These are phyloP conservation scores for Suncus etruscus DNA, from an alignment of 2,113 vertebrate genomes.

Conservation along the genomic window DNA sequence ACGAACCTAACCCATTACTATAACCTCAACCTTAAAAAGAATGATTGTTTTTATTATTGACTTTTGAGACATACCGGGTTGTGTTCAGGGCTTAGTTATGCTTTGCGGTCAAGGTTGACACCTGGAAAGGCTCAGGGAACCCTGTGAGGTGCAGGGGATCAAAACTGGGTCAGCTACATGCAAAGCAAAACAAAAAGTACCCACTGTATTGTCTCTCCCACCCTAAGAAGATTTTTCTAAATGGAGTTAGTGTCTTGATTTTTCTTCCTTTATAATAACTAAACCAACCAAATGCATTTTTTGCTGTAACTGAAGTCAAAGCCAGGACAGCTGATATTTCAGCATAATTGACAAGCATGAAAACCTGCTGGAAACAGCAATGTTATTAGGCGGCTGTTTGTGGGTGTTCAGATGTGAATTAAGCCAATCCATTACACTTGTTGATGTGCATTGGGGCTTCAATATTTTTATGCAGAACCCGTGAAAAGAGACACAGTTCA, in stretches of 20 bases:
- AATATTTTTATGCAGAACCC: slow-evolving; percentile 78
- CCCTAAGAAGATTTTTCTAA: too few species aligned
- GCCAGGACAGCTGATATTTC: slow-evolving; percentile 56
- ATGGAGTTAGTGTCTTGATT: slow-evolving; percentile 52
- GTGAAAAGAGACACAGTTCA: slow-evolving; percentile 80
- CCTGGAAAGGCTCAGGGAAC: too few species aligned
- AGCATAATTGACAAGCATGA: slow-evolving; percentile 75
- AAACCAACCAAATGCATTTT: slow-evolving; percentile 67
- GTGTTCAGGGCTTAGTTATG: too few species aligned
- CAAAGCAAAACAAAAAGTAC: too few species aligned
- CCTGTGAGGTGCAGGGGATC: too few species aligned
- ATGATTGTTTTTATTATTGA: too few species aligned
- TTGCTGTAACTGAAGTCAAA: slow-evolving; percentile 59
- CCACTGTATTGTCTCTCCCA: too few species aligned
- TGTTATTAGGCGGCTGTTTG: slow-evolving; percentile 72
- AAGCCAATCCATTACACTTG: slow-evolving; percentile 76
- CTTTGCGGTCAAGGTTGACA: too few species aligned
- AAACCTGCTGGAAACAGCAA: slow-evolving; percentile 75
- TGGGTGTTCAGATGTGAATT: slow-evolving; percentile 76
- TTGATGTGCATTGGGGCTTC: slow-evolving; percentile 78
- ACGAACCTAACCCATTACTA: too few species aligned
- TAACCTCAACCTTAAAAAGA: too few species aligned
- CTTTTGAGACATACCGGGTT: too few species aligned
- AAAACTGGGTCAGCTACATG: too few species aligned
- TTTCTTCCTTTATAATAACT: slow-evolving; percentile 38